phyloP scores from a whole-genome alignment of 2,888 invertebrate genomes.

The Cybosia mesomella region DNA sequence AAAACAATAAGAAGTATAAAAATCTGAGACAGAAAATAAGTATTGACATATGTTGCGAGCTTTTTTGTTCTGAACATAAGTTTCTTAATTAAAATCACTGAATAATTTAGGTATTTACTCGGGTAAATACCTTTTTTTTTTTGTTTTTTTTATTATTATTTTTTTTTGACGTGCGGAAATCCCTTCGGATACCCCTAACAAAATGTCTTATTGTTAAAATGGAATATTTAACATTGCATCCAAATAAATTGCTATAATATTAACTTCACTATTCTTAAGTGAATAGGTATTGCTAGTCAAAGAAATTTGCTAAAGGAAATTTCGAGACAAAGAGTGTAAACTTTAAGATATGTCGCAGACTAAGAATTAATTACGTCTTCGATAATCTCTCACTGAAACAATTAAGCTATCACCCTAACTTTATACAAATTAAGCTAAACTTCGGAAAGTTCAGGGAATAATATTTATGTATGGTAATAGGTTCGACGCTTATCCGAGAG shows the following conservation, averaged over 20 bases:
- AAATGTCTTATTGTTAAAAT: neutral
- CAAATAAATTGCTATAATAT: neutral
- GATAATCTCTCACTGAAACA: conserved; percentile 18
- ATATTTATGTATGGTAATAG: conserved; percentile 18
- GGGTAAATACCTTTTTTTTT: too few relatives aligned
- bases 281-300: neutral
- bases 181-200: too few relatives aligned
- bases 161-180: too few relatives aligned
- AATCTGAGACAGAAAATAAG: too few relatives aligned
- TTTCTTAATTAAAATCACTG: neutral
- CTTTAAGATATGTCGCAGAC: conserved; percentile 2
- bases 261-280: neutral
- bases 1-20: too few relatives aligned
- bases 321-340: neutral
- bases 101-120: too few relatives aligned
- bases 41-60: too few relatives aligned
- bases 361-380: conserved; percentile 7
- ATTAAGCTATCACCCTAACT: conserved; percentile 10
- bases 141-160: too few relatives aligned
- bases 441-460: conserved; percentile 5
- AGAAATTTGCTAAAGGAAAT: neutral
- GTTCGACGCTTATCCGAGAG: conserved; percentile 92
- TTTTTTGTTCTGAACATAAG: neutral
- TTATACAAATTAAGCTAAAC: conserved; percentile 12
- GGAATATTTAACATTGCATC: neutral